Percentiles rank a stretch among this genome's conserved stretches.
These are phyloP conservation scores for Polia nebulosa DNA, from an alignment of 2,888 invertebrate genomes.

Conservation along the genomic window DNA sequence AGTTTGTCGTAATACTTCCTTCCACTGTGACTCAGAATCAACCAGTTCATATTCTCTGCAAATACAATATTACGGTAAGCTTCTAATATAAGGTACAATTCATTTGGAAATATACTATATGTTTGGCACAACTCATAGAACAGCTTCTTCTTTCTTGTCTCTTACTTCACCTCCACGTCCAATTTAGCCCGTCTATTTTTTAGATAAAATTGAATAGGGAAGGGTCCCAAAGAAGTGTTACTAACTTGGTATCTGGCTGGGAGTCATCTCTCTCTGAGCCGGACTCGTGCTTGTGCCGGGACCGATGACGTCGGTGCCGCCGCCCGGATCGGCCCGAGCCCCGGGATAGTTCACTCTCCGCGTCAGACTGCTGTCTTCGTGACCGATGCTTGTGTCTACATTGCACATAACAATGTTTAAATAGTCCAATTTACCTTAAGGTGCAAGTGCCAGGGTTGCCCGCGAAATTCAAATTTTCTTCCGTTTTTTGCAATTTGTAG, in stretches of 20 bases:
- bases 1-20: conserved; percentile 95
- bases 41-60: conserved; percentile 93
- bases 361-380: conserved; percentile 95
- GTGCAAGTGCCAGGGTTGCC: too few species aligned
- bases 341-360: conserved; percentile 97
- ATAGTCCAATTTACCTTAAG: too few species aligned
- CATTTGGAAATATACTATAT: background rate
- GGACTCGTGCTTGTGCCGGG: conserved; percentile 94
- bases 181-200: too few species aligned
- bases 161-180: too few species aligned
- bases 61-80: conserved; percentile 30
- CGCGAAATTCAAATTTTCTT: too few species aligned
- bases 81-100: background rate
- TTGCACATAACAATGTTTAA: background rate
- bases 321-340: conserved; percentile 95
- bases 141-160: too few species aligned
- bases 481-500: too few species aligned
- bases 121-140: background rate
- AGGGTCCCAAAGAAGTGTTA: too few species aligned
- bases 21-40: conserved; percentile 97
- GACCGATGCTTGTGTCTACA: conserved; percentile 95
- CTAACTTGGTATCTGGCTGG: conserved; percentile 87
- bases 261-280: conserved; percentile 94
- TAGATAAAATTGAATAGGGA: too few species aligned
- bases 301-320: conserved; percentile 94